A percentile compares a stretch with the other conserved stretches of the same genome.
Conservation (phyloP, 2,113 vertebrate species). For the Eptesicus fuscus region DNA sequence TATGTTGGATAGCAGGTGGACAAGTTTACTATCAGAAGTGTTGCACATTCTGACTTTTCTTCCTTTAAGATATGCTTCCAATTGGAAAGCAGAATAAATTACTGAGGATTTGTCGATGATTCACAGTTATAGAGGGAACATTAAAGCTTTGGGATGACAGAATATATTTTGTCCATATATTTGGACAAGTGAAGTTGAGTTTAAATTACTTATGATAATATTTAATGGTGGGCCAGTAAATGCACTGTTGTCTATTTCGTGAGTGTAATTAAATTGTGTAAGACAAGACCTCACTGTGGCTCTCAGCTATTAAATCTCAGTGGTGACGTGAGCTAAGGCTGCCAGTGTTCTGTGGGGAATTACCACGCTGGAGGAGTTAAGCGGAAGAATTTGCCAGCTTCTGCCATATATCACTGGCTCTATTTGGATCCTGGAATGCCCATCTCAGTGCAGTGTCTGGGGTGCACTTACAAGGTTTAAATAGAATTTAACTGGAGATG, state of each 20-base stretch:
- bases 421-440: constrained; percentile 42
- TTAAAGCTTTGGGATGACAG: constrained; percentile 61
- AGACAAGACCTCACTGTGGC: constrained; percentile 62
- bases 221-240: constrained; percentile 65
- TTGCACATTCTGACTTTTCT: constrained; percentile 62
- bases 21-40: constrained; percentile 71
- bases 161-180: constrained; percentile 69
- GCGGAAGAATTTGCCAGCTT: not conserved
- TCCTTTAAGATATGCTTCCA: constrained; percentile 61
- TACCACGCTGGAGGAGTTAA: not conserved
- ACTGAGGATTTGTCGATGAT: constrained; percentile 57
- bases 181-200: constrained; percentile 70
- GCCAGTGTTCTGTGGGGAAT: constrained; percentile 52
- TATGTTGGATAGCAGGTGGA: constrained; percentile 66
- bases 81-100: constrained; percentile 70
- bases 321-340: constrained; percentile 34
- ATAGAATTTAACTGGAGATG: constrained; percentile 27
- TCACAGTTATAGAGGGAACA: constrained; percentile 60
- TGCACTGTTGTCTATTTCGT: constrained; percentile 59
- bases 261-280: constrained; percentile 72
- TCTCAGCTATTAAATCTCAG: constrained; percentile 70
- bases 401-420: constrained; percentile 31
- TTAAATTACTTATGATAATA: constrained; percentile 74
- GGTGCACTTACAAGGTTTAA: constrained; percentile 37
- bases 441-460: not conserved